Evolutionary conservation across 2,888 invertebrate species (phyloP).

Genomic region (Lasioglossum morio): DNA sequence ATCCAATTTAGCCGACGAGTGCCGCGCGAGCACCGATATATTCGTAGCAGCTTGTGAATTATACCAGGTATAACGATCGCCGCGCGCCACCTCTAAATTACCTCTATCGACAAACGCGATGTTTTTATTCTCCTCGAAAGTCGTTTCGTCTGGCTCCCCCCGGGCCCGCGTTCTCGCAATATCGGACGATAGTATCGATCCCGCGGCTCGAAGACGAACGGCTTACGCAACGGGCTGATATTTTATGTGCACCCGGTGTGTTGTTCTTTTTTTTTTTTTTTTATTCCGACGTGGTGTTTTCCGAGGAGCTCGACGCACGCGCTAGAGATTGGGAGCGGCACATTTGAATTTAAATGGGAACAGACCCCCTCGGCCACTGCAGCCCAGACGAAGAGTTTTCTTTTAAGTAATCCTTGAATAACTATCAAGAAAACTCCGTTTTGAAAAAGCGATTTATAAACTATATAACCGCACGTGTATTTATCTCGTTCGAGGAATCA

Average conservation of each 20-base stretch:
- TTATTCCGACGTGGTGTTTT: not conserved
- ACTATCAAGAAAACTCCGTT: not conserved
- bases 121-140: slow-evolving; percentile 62
- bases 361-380: too few relatives aligned
- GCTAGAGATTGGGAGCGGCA: not conserved
- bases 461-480: not conserved
- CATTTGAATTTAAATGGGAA: slow-evolving; percentile 9
- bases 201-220: slow-evolving; percentile 39
- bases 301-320: not conserved
- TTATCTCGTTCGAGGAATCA: not conserved
- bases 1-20: slow-evolving; percentile 65
- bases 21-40: slow-evolving; percentile 37
- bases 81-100: slow-evolving; percentile 55
- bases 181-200: slow-evolving; percentile 50
- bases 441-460: not conserved
- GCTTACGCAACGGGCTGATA: slow-evolving; percentile 38
- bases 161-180: slow-evolving; percentile 34
- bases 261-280: not conserved
- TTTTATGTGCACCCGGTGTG: slow-evolving; percentile 34
- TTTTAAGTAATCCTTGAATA: not conserved
- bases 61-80: slow-evolving; percentile 56
- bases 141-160: slow-evolving; percentile 43
- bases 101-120: slow-evolving; percentile 59
- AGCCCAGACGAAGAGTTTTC: not conserved
- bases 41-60: slow-evolving; percentile 61